Base-by-base conservation (phyloP, 2,797 vertebrate genomes). In the Lagodon rhomboides region DNA sequence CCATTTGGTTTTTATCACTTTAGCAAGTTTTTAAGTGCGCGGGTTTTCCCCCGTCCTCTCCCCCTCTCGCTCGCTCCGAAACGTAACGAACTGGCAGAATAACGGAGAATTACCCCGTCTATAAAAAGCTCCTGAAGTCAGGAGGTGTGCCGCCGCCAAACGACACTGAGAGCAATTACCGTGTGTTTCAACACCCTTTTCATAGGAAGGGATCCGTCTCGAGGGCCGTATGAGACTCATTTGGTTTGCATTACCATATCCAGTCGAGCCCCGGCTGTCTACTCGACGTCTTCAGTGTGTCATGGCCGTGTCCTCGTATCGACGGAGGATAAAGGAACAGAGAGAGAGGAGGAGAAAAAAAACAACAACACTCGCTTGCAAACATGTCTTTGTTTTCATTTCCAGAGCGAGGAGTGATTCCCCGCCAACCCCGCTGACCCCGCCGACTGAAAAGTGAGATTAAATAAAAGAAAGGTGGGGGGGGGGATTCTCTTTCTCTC, bases 91-190 rank as follows among this genome's bases (percentile, higher is more conserved):
- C 74, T 83, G 87, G 83, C 81, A 83, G 83, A 89, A 92, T 91
- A 90, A 93, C 91, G 80, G 83, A 86, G 90, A 92, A 91, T 90
- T 89, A 85, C 82, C 80, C 80, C 12, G 85, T 91, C 90, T 92
- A 87, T 90, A 92, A 88, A 93, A 93, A 90, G 78, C 83, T 85
- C 80, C 91, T 34, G 68, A 79, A 93, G 91, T 91, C 92, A 89
- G 84, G 83, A 91, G 90, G 90, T 80, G 79, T 86, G 54, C 41
- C 0, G 49, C 90, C 87, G 89, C 92, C 93, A 93, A 92, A 92
- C 80, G 85, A 91, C 93, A 92, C 81, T 75, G 91, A 91, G 92
- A 92, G 93, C 94, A 94, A 95, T 95, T 94, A 94, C 93, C 22
- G 82, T 86, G 87, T 85, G 88, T 95, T 93, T 93, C 93, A 91